A percentile compares a stretch with the other conserved stretches of the same genome.
Evolutionary conservation across 64 coral and sea anemone species (phyloP).

Genomic region (Montipora cactus): DNA sequence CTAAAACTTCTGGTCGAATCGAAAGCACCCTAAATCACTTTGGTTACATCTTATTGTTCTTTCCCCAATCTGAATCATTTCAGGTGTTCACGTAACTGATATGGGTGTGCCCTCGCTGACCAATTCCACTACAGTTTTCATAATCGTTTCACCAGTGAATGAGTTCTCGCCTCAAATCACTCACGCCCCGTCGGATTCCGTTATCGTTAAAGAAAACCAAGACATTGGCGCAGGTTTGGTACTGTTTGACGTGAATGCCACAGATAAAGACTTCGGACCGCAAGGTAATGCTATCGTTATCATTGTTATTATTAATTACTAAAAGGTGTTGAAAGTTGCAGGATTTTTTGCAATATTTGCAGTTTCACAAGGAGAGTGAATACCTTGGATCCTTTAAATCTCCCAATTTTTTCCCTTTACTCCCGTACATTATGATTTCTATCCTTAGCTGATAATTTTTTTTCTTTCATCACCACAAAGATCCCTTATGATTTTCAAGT

Average conservation of each 20-base stretch:
- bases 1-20: too few relatives aligned
- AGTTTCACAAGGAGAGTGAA: too few relatives aligned
- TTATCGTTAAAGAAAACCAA: conserved; percentile 63
- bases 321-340: not conserved
- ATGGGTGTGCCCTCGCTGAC: conserved; percentile 25
- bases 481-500: too few relatives aligned
- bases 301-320: too few relatives aligned
- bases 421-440: too few relatives aligned
- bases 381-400: too few relatives aligned
- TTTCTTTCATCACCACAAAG: too few relatives aligned
- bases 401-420: too few relatives aligned
- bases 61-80: not conserved
- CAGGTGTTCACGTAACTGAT: conserved; percentile 58
- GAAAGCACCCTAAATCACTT: too few relatives aligned
- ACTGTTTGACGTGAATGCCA: conserved; percentile 70
- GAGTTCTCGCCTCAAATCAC: conserved; percentile 74
- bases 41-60: not conserved
- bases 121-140: conserved; percentile 60
- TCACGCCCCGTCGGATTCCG: not conserved
- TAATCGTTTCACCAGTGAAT: conserved; percentile 62
- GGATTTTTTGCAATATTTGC: not conserved
- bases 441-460: too few relatives aligned
- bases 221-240: conserved; percentile 46
- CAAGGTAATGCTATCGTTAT: conserved; percentile 43
- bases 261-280: conserved; percentile 55